A percentile compares a stretch with the other conserved stretches of the same genome.
These are phyloP conservation scores for Drosophila atripex DNA, from an alignment of 2,888 invertebrate genomes.

Conservation along the genomic window DNA sequence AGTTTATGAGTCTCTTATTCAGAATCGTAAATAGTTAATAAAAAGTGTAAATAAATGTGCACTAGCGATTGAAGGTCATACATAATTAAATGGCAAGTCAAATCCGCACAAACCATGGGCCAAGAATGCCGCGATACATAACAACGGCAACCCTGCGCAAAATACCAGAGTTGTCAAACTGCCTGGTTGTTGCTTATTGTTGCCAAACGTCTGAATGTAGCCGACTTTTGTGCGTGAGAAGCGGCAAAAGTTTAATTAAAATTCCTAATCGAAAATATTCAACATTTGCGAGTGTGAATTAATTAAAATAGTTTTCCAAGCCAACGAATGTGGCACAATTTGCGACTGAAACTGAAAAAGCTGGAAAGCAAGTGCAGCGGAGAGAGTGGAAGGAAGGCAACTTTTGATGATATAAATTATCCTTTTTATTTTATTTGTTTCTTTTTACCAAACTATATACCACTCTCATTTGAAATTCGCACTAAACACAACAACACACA, in stretches of 20 bases:
- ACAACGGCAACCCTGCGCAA: slow-evolving; percentile 13
- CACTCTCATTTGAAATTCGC: background rate
- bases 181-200: slow-evolving; percentile 32
- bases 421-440: background rate
- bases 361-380: slow-evolving; percentile 13
- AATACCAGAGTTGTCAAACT: slow-evolving; percentile 61
- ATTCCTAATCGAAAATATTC: slow-evolving; percentile 78
- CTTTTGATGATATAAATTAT: slow-evolving; percentile 2
- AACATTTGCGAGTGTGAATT: slow-evolving; percentile 76
- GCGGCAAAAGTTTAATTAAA: slow-evolving; percentile 79
- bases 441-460: background rate
- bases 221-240: slow-evolving; percentile 48
- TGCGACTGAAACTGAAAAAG: slow-evolving; percentile 5
- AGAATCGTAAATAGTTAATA: slow-evolving; percentile 49
- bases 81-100: slow-evolving; percentile 33
- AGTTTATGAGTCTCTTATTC: background rate
- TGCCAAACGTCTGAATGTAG: slow-evolving; percentile 24
- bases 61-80: slow-evolving; percentile 5
- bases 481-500: slow-evolving; percentile 19
- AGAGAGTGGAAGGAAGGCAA: background rate
- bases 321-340: slow-evolving; percentile 51
- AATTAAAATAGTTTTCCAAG: slow-evolving; percentile 80
- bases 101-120: slow-evolving; percentile 69
- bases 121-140: slow-evolving; percentile 59
- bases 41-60: slow-evolving; percentile 43